Conservation (phyloP, 2,113 vertebrate genomes). For the Paratilapia polleni region DNA sequence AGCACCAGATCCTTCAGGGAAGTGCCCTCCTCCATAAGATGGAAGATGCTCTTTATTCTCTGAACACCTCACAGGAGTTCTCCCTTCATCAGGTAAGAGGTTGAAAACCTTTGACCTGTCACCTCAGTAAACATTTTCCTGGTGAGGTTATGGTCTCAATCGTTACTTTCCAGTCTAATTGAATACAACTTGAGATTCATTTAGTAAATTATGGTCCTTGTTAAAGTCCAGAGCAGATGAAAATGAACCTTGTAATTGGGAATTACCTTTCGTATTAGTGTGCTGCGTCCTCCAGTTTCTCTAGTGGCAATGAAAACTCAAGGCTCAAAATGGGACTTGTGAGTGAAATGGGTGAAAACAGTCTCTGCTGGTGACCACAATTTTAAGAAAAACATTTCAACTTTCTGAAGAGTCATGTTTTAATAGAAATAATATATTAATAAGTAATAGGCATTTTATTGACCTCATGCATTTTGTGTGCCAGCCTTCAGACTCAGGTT, state of each 20-base stretch:
- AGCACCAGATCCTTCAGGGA: conserved; percentile 85
- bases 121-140: too few species aligned
- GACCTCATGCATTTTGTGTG: not conserved
- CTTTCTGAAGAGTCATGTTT: not conserved
- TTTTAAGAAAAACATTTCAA: too few species aligned
- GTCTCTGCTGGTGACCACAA: too few species aligned
- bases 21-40: conserved; percentile 79
- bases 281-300: too few species aligned
- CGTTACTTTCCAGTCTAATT: not conserved
- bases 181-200: not conserved
- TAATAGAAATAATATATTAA: not conserved
- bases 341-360: too few species aligned
- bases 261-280: not conserved
- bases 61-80: conserved; percentile 33
- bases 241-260: not conserved
- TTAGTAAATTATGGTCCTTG: not conserved
- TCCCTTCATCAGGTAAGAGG: conserved; percentile 70
- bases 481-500: conserved; percentile 67
- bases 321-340: too few species aligned
- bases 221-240: not conserved
- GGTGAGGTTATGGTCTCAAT: too few species aligned
- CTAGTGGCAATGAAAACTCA: too few species aligned
- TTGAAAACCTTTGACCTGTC: not conserved
- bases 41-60: conserved; percentile 63
- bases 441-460: not conserved